These are phyloP conservation scores for Chlorospingus flavigularis DNA, from an alignment of 2,797 vertebrate species.

Conservation along the genomic window DNA sequence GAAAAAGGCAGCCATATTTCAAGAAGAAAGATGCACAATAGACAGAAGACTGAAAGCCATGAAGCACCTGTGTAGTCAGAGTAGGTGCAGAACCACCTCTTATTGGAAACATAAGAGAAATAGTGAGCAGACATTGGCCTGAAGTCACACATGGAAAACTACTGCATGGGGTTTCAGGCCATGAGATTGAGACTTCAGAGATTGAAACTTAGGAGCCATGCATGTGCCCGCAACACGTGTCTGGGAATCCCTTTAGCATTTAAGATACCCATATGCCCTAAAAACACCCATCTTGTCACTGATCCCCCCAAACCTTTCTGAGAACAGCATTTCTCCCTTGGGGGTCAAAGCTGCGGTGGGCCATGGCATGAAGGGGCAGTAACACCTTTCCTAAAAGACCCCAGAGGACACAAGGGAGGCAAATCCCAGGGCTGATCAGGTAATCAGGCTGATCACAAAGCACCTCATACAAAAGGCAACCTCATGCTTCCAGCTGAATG, in stretches of 20 bases:
- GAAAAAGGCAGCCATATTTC: neutral
- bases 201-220: neutral
- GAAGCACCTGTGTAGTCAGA: rapidly evolving
- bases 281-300: neutral
- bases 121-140: neutral
- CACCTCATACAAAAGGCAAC: neutral
- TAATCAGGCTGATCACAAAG: neutral
- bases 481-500: neutral
- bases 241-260: neutral
- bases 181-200: too few species aligned
- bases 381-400: neutral
- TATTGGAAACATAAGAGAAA: neutral
- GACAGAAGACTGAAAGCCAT: neutral
- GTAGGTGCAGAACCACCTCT: neutral
- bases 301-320: neutral
- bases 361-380: neutral
- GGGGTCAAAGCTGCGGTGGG: neutral
- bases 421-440: neutral
- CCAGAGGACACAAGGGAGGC: neutral
- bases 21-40: neutral
- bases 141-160: neutral
- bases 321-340: neutral
- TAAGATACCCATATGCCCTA: neutral
- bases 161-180: neutral
- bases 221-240: rapidly evolving